Base-by-base conservation (phyloP, 2,797 vertebrate species). In the Megaceryle alcyon region DNA sequence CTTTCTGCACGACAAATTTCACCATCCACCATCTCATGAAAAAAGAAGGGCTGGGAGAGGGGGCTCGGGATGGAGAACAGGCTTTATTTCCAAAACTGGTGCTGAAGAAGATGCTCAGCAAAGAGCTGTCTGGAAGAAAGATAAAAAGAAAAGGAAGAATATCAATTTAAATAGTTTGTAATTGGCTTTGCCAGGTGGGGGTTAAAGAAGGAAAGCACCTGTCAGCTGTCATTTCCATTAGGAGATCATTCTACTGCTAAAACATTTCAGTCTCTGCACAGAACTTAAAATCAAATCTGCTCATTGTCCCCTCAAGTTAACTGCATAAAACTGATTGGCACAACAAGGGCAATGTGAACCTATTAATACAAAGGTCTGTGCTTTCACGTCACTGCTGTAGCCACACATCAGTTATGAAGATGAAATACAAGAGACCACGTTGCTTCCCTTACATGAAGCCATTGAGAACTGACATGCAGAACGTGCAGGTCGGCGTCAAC, bases 201-300 rank as follows among this genome's bases (percentile, higher is more conserved):
- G 20, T 54, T 79, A 49, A 86, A 53, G 57, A 79, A 61, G 49
- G 78, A 85, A 71, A 76, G 44, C 59, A 68, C 61, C 80, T 83
- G 83, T 64, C 86, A 93, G 53, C 54, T 86, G 78, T 64, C 43
- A 71, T 84, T 93, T 78, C 76, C 81, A 48, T 80, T 56, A 85
- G 59, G 59, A 87, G n/a, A 44, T 65, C 22, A 7, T 90, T 53
- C 66, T 23, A 9, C 73, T 64, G 33, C 90, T 94, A 9, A 75
- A 71, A 71, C 33, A 61, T 68, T 81, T 64, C 43, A 28, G 82
- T 19, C 56, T 65, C 82, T 88, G 76, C 83, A 60, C 69, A 93
- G 86, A 93, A 75, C 31, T 88, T 84, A 69, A 82, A 56, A 63
- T 72, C 49, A 92, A 93, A 96, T 51, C 72, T 2, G 3, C 41